These are phyloP conservation scores for Hippolais icterina DNA, from an alignment of 2,113 vertebrate species.

Conservation along the genomic window DNA sequence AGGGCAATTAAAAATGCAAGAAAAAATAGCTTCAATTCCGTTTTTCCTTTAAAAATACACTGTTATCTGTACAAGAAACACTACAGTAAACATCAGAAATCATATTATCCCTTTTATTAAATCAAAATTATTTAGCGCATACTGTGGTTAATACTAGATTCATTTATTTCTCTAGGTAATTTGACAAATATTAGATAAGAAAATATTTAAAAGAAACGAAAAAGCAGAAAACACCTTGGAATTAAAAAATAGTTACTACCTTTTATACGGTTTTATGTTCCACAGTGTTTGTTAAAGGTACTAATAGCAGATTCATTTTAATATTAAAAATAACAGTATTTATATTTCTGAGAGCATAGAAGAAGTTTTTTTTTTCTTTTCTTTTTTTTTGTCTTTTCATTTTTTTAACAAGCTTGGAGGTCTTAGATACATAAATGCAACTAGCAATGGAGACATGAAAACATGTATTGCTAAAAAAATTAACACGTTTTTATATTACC, in stretches of 20 bases:
- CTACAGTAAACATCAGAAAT: constrained; percentile 96
- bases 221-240: constrained; percentile 78
- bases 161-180: constrained; percentile 87
- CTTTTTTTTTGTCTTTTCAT: constrained; percentile 17
- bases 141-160: constrained; percentile 96
- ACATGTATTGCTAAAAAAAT: constrained; percentile 68
- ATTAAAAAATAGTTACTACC: constrained; percentile 96
- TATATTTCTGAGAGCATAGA: constrained; percentile 82
- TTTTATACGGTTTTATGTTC: constrained; percentile 80
- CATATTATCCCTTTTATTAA: constrained; percentile 99
- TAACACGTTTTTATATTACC: constrained; percentile 74
- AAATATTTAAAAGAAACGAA: constrained; percentile 87
- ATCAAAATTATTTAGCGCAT: constrained; percentile 82
- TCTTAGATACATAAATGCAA: constrained; percentile 78
- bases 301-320: constrained; percentile 80
- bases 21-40: constrained; percentile 86
- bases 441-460: constrained; percentile 65
- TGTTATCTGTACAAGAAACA: constrained; percentile 95
- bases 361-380: constrained; percentile 59
- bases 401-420: constrained; percentile 80
- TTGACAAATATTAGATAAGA: constrained; percentile 97
- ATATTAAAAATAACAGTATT: constrained; percentile 87
- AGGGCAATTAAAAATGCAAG: constrained; percentile 78
- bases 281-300: constrained; percentile 84
- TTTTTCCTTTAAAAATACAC: constrained; percentile 91